These are phyloP conservation scores for Danaus chrysippus DNA, from an alignment of 2,888 invertebrate species.

Conservation along the genomic window DNA sequence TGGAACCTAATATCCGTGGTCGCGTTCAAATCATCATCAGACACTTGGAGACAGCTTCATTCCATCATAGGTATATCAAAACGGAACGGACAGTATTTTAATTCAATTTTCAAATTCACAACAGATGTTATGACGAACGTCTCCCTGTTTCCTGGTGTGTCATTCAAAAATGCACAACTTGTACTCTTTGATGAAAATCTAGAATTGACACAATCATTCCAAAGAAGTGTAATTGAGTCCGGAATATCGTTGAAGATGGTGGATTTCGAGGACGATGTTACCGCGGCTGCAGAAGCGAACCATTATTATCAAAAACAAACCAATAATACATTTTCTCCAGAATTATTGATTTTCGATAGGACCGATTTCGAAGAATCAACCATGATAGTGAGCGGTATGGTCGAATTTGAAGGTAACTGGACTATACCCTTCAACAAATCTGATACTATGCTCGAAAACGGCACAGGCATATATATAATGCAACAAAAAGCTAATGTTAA, in stretches of 20 bases:
- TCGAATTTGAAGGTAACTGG: not conserved
- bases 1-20: not conserved
- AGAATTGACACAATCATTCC: not conserved
- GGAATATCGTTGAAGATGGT: not conserved
- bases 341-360: not conserved
- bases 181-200: not conserved
- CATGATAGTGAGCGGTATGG: not conserved
- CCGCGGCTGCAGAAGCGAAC: not conserved
- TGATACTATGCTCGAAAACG: not conserved
- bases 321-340: not conserved
- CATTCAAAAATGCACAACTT: not conserved
- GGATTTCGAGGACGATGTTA: not conserved
- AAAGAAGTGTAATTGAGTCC: not conserved
- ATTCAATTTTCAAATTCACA: not conserved
- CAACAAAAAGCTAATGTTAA: not conserved
- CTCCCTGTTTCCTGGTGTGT: not conserved
- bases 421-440: not conserved
- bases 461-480: not conserved
- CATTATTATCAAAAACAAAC: not conserved
- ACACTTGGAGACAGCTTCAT: slow-evolving; percentile 2
- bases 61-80: slow-evolving; percentile 5
- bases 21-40: not conserved
- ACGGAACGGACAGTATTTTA: slow-evolving; percentile 3
- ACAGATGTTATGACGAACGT: not conserved
- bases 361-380: not conserved